These are phyloP conservation scores for Cephonodes hylas DNA, from an alignment of 2,888 invertebrate genomes.

Conservation along the genomic window DNA sequence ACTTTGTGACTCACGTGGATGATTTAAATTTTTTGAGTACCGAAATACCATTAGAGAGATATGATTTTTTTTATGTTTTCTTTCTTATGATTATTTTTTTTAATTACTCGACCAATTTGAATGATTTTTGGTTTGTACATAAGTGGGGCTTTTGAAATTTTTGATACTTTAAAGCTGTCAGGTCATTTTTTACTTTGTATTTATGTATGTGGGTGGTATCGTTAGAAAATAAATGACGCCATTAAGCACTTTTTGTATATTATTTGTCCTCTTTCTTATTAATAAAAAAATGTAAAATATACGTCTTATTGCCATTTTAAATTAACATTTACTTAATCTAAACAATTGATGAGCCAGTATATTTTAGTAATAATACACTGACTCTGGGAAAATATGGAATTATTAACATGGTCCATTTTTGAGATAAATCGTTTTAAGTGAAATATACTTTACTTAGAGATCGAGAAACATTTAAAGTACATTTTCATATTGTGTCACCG, in stretches of 20 bases:
- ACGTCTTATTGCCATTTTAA: constrained; percentile 15
- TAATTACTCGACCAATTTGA: too few relatives aligned
- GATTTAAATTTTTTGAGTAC: too few relatives aligned
- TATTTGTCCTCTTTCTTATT: constrained; percentile 37
- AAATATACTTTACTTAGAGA: background rate
- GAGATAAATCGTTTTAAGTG: background rate
- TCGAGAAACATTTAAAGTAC: constrained; percentile 9
- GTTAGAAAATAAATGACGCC: constrained; percentile 50
- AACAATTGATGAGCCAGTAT: constrained; percentile 23
- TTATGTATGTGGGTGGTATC: too few relatives aligned
- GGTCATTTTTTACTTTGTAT: too few relatives aligned
- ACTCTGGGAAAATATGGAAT: background rate
- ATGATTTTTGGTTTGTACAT: too few relatives aligned
- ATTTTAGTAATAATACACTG: constrained; percentile 19
- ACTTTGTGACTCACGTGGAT: too few relatives aligned
- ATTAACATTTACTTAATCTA: constrained; percentile 6
- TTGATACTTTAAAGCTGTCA: background rate
- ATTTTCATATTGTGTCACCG: background rate
- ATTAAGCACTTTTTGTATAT: constrained; percentile 67
- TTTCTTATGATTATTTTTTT: too few relatives aligned
- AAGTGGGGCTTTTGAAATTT: too few relatives aligned
- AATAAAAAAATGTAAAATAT: constrained; percentile 13
- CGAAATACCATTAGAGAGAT: too few relatives aligned
- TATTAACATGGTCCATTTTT: constrained; percentile 10
- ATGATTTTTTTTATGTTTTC: too few relatives aligned